Evolutionary conservation across 2,797 vertebrate genomes (phyloP), one percentile per base, ranked within the genome.

Genomic region (Xenops minutus): DNA sequence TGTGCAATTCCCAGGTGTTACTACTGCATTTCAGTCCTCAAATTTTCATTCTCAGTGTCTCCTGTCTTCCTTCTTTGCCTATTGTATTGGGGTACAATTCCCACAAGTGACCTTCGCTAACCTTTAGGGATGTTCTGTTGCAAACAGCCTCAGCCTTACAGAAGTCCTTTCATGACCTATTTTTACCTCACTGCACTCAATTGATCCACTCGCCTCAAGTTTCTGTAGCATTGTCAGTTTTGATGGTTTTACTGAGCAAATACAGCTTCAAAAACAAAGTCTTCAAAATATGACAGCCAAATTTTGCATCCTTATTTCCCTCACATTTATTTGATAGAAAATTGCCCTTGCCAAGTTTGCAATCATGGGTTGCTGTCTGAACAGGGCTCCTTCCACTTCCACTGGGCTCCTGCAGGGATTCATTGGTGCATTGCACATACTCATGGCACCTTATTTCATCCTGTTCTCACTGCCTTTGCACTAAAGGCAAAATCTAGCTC

Each of bases 351-450:
- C 14, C 41, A 84, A 75, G 30, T 66, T 78, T 68, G 34, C 2
- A 6, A 32, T 11, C 52, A 74, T 0, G 0, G 59, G 21, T 56
- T 82, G 30, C 30, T 3, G 0, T 80, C 46, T 5, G 2, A 46
- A 6, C 24, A 52, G 24, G n/a, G 7, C 5, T 67, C 34, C 64
- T 94, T 89, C 49, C 36, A 39, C 19, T 78, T 68, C 30, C 13
- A 7, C 19, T 46, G 61, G 37, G 41, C 24, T 71, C 8, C 23
- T 37, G 19, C 32, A 71, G 41, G 30, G 39, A 62, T 58, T 66
- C 13, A 12, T 2, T 1, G 0, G 24, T 51, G 39, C 41, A 23
- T 14, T 88, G n/a, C 46, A 78, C 10, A 13, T 11, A n/a, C 2
- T 20, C 72, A 27, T 8, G 7, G 21, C 55, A 56, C 4, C 22